Evolutionary conservation across 2,888 invertebrate species (phyloP).

Genomic region (Himalopsyche kuldschensis): DNA sequence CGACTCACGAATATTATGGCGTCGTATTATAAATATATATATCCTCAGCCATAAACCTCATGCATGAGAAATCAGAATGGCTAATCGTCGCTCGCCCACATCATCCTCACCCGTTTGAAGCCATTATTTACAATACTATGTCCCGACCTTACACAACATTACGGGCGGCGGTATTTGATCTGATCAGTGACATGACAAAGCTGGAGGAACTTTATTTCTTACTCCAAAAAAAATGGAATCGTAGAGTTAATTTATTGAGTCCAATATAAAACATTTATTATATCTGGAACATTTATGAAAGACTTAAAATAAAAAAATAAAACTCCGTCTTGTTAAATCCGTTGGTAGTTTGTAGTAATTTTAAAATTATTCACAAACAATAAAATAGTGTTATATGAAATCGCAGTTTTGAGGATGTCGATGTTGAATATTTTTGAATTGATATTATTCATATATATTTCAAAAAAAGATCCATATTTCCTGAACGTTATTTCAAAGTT

Average conservation of each 20-base stretch:
- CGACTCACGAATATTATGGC: not conserved
- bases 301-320: too few species aligned
- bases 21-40: not conserved
- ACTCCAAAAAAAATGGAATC: not conserved
- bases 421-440: too few species aligned
- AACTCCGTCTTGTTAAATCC: too few species aligned
- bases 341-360: too few species aligned
- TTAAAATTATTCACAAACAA: too few species aligned
- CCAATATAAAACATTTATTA: too few species aligned
- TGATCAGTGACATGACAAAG: not conserved
- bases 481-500: too few species aligned
- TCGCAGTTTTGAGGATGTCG: too few species aligned
- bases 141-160: not conserved
- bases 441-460: too few species aligned
- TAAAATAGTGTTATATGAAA: too few species aligned
- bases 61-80: not conserved
- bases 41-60: not conserved
- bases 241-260: not conserved
- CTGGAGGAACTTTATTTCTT: not conserved
- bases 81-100: not conserved
- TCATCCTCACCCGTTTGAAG: not conserved
- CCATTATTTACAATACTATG: not conserved
- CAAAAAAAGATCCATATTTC: too few species aligned
- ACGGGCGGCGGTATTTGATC: not conserved
- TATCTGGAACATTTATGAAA: too few species aligned